phyloP scores from a whole-genome alignment of 2,888 invertebrate species.

The Labia minor region DNA sequence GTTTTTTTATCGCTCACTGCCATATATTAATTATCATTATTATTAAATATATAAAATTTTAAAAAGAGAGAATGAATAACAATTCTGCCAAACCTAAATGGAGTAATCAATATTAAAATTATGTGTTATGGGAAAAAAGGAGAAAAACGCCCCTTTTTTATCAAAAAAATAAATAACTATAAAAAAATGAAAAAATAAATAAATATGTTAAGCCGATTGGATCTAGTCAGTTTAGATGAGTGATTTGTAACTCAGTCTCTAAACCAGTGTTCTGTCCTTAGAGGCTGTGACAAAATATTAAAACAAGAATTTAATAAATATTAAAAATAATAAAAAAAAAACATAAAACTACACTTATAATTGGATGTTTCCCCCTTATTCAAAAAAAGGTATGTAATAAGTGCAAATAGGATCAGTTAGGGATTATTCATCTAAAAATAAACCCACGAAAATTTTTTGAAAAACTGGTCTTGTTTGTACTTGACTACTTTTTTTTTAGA shows the following conservation, averaged over 20 bases:
- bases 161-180: slow-evolving; percentile 15
- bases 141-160: too few relatives aligned
- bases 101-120: slow-evolving; percentile 14
- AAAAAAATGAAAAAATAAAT: slow-evolving; percentile 4
- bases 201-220: slow-evolving; percentile 24
- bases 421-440: too few relatives aligned
- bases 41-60: background rate
- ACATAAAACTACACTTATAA: slow-evolving; percentile 22
- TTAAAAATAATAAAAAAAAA: background rate
- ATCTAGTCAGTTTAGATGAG: slow-evolving; percentile 27
- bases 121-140: background rate
- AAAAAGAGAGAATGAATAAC: slow-evolving; percentile 8
- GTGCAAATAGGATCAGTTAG: slow-evolving; percentile 28
- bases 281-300: slow-evolving; percentile 28
- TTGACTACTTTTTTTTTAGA: too few relatives aligned
- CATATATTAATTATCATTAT: background rate
- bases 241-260: slow-evolving; percentile 29
- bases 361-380: slow-evolving; percentile 27
- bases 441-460: too few relatives aligned
- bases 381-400: slow-evolving; percentile 24
- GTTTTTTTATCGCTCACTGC: background rate
- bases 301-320: background rate
- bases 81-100: slow-evolving; percentile 20
- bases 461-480: slow-evolving; percentile 28
- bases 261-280: slow-evolving; percentile 28